A percentile compares a stretch with the other conserved stretches of the same genome.
Evolutionary conservation across 2,797 vertebrate genomes (phyloP).

Genomic region (Squalus acanthias): DNA sequence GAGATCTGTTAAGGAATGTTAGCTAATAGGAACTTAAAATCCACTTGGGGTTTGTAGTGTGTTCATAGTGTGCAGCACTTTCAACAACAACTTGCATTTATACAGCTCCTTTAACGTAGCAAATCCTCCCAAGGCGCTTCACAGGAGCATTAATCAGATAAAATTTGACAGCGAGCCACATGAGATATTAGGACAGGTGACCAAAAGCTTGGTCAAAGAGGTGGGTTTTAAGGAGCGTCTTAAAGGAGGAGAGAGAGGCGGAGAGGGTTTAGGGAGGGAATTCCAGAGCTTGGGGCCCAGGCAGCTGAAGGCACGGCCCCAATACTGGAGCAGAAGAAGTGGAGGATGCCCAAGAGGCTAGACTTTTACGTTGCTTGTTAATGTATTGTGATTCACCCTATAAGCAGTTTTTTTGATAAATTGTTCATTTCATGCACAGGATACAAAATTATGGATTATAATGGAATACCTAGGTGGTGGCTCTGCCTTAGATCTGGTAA

Average conservation of each 20-base stretch:
- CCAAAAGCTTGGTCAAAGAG: neutral
- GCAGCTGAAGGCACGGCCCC: neutral
- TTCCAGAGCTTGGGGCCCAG: neutral
- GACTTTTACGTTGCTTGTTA: neutral
- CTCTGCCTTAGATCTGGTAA: constrained; percentile 92
- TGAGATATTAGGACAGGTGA: neutral
- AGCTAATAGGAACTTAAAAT: neutral
- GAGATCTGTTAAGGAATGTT: neutral
- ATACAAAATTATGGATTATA: constrained; percentile 97
- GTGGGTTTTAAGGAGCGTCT: neutral
- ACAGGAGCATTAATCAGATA: too few species aligned
- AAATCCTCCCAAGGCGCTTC: neutral
- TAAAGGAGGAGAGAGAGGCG: neutral
- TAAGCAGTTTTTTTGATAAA: neutral
- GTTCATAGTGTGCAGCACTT: neutral
- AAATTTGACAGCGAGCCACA: neutral
- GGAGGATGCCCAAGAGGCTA: neutral
- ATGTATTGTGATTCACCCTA: neutral
- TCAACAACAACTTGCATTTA: neutral
- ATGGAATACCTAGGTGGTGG: constrained; percentile 98
- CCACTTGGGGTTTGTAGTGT: neutral
- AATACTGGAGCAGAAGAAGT: neutral
- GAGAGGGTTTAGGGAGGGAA: neutral
- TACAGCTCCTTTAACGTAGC: neutral
- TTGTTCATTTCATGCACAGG: constrained; percentile 54